A percentile compares a stretch with the other conserved stretches of the same genome.
Conservation (phyloP, 1,140 invertebrate genomes). For the Temnothorax nylanderi region DNA sequence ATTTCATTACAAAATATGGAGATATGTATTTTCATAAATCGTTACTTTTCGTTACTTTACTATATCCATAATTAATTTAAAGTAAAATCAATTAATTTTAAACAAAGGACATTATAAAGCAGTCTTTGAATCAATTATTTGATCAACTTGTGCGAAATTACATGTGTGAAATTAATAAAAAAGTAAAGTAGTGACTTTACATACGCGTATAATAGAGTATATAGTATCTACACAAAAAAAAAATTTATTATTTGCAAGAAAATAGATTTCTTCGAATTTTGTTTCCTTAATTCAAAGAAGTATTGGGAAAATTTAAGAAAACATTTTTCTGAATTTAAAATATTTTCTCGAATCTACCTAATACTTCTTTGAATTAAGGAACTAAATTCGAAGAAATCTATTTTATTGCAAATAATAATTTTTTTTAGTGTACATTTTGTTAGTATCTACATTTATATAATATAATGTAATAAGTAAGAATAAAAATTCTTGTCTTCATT, state of each 20-base stretch:
- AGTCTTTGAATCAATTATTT: neutral
- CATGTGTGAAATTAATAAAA: neutral
- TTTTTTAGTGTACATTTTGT: too few species aligned
- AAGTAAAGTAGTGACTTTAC: neutral
- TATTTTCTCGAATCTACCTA: too few species aligned
- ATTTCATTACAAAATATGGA: neutral
- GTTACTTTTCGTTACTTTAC: neutral
- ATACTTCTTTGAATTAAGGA: too few species aligned
- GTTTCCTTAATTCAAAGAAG: too few species aligned
- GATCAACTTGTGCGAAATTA: neutral
- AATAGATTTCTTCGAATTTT: too few species aligned
- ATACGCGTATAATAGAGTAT: too few species aligned
- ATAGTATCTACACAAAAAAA: neutral
- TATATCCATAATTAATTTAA: neutral
- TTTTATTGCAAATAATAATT: too few species aligned
- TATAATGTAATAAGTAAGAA: neutral
- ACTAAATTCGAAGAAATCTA: too few species aligned
- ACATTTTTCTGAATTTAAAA: too few species aligned
- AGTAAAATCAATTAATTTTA: neutral
- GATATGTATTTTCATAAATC: neutral
- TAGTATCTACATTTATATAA: neutral
- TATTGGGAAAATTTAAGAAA: too few species aligned
- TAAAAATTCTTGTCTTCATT: neutral
- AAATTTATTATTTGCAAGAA: too few species aligned
- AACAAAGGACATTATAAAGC: neutral